Conservation (phyloP, 2,888 invertebrate genomes). For the Apeira syringaria region DNA sequence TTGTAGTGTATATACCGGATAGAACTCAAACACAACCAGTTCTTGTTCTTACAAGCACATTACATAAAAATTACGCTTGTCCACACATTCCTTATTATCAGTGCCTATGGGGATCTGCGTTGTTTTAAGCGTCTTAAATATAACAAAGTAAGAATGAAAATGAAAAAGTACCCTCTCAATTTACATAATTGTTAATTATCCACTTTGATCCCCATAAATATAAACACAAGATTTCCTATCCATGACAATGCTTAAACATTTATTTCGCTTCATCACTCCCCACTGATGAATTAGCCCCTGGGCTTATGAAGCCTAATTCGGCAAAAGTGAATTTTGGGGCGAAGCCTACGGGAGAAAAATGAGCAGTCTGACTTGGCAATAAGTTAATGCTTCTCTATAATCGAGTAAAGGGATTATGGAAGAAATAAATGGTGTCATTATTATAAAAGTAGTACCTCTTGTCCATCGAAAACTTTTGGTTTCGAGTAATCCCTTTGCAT, state of each 20-base stretch:
- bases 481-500: too few species aligned
- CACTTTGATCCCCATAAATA: background rate
- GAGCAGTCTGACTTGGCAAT: slow-evolving; percentile 62
- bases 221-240: slow-evolving; percentile 1
- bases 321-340: slow-evolving; percentile 69
- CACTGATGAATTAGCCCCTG: slow-evolving; percentile 65
- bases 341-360: slow-evolving; percentile 69
- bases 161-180: too few species aligned
- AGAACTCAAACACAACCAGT: too few species aligned
- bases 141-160: too few species aligned
- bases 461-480: too few species aligned
- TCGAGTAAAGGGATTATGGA: slow-evolving; percentile 65
- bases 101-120: too few species aligned
- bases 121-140: too few species aligned
- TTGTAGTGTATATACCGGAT: too few species aligned
- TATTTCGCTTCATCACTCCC: slow-evolving; percentile 58
- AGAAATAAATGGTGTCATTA: slow-evolving; percentile 53
- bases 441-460: too few species aligned
- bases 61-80: too few species aligned
- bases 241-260: slow-evolving; percentile 27
- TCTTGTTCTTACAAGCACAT: too few species aligned
- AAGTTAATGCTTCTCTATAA: slow-evolving; percentile 50
- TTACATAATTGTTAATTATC: slow-evolving; percentile 1
- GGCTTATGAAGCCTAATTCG: slow-evolving; percentile 60
- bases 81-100: too few species aligned